These are phyloP conservation scores for Anthonomus grandis DNA, from an alignment of 1,140 invertebrate genomes.

Conservation along the genomic window DNA sequence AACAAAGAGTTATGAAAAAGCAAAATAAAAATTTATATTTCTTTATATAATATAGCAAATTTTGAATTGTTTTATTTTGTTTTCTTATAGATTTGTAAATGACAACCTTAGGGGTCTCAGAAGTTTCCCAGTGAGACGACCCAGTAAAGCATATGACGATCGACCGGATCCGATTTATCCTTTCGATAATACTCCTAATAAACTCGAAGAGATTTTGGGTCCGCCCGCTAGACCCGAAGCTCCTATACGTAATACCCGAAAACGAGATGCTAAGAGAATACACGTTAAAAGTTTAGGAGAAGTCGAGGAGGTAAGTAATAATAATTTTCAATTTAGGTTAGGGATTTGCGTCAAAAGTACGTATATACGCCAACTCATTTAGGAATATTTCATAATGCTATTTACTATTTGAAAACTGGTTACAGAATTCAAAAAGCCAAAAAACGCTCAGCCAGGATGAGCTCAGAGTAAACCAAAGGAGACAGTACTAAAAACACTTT, in stretches of 20 bases:
- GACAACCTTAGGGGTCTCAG: slow-evolving; percentile 47
- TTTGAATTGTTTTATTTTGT: neutral
- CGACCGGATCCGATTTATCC: slow-evolving; percentile 34
- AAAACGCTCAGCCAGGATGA: too few species aligned
- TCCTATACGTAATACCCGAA: slow-evolving; percentile 37
- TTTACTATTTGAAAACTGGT: too few species aligned
- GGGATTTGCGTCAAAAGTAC: too few species aligned
- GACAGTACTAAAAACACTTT: too few species aligned
- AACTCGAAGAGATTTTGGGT: slow-evolving; percentile 45
- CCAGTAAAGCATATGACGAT: slow-evolving; percentile 28
- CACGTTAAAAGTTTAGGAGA: slow-evolving; percentile 47
- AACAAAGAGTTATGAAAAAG: too few species aligned
- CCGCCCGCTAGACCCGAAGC: slow-evolving; percentile 45
- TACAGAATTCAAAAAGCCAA: too few species aligned
- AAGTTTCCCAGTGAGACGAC: slow-evolving; percentile 21
- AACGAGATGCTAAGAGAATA: slow-evolving; percentile 39
- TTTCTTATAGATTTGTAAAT: slow-evolving; percentile 19
- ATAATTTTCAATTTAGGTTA: too few species aligned
- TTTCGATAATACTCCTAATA: slow-evolving; percentile 39
- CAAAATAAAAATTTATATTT: too few species aligned
- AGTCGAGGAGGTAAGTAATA: slow-evolving; percentile 39
- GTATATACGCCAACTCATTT: neutral
- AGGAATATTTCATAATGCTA: too few species aligned
- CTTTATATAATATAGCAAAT: too few species aligned
- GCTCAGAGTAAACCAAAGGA: too few species aligned